Evolutionary conservation across 2,797 vertebrate genomes (phyloP).

Genomic region (Heteromormyrus szaboi): DNA sequence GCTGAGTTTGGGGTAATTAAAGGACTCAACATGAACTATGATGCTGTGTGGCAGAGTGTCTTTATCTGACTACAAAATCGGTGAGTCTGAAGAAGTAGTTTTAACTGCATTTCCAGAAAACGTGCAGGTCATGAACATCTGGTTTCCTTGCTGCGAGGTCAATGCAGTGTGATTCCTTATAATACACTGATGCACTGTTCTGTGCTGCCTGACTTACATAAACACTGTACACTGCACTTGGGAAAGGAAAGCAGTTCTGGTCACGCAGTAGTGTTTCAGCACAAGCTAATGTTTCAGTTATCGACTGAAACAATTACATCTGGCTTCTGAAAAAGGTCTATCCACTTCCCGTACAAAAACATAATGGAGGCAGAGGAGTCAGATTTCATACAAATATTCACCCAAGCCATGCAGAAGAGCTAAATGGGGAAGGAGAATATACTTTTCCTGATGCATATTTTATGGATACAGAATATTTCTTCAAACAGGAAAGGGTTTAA

Average conservation of each 20-base stretch:
- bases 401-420: not conserved
- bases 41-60: not conserved
- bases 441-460: not conserved
- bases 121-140: not conserved
- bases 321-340: not conserved
- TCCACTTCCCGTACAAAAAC: slow-evolving; percentile 6
- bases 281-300: not conserved
- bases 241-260: not conserved
- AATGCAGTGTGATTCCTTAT: not conserved
- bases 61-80: not conserved
- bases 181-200: not conserved
- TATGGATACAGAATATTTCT: not conserved
- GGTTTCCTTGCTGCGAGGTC: not conserved
- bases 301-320: slow-evolving; percentile 4
- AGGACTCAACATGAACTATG: not conserved
- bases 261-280: not conserved
- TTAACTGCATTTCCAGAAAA: not conserved
- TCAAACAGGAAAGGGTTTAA: not conserved
- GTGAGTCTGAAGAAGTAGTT: not conserved
- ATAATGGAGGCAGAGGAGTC: not conserved
- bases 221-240: not conserved
- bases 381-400: not conserved
- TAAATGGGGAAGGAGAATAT: not conserved
- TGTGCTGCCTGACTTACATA: not conserved
- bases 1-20: not conserved